Conservation (phyloP, 2,113 vertebrate species). For the Muscicapa adusta region DNA sequence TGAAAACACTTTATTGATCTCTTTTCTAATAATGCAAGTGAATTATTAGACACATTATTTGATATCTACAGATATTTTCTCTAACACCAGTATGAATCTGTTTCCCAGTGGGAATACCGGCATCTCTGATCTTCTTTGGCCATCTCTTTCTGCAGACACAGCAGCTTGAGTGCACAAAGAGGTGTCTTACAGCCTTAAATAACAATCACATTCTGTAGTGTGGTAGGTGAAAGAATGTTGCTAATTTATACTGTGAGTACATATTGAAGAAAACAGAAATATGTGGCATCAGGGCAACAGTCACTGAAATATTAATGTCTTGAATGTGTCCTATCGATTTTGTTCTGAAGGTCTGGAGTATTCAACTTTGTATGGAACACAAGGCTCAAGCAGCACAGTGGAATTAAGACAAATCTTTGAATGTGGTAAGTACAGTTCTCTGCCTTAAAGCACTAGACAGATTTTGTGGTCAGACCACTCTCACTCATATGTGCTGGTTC, state of each 20-base stretch:
- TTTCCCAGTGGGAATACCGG: background rate
- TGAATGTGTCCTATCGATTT: background rate
- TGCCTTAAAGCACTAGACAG: background rate
- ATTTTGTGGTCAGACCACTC: background rate
- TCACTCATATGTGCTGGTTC: background rate
- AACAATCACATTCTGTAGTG: background rate
- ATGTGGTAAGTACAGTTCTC: constrained; percentile 75
- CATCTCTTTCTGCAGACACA: background rate
- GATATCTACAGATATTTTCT: background rate
- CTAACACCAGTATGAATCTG: background rate
- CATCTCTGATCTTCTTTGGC: background rate
- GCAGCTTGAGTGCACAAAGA: background rate
- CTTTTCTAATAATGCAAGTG: background rate
- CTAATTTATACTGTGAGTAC: background rate
- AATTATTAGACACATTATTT: background rate
- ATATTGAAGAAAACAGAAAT: background rate
- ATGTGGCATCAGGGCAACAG: background rate
- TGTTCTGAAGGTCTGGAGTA: constrained; percentile 86
- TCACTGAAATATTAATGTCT: background rate
- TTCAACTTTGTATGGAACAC: constrained; percentile 86
- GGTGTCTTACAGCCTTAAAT: background rate
- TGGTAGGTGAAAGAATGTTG: background rate
- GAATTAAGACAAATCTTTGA: constrained; percentile 92
- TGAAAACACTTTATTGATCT: background rate
- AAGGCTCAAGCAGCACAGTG: constrained; percentile 78